phyloP scores from a whole-genome alignment of 1,140 invertebrate species.

The Pogonomyrmex californicus region DNA sequence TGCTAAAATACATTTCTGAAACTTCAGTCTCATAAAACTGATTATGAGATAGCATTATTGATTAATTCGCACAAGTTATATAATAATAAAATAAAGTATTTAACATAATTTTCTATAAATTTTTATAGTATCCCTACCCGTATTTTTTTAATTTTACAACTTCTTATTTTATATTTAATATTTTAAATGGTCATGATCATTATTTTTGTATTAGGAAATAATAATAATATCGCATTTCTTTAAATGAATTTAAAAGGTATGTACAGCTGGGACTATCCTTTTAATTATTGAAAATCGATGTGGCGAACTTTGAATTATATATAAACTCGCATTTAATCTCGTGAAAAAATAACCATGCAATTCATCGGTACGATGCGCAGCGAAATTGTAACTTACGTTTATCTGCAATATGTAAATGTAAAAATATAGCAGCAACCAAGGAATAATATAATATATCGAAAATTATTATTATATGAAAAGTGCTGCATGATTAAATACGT shows the following conservation, averaged over 20 bases:
- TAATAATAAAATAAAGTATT: background rate
- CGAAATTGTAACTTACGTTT: background rate
- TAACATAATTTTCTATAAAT: background rate
- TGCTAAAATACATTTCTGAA: slow-evolving; percentile 35
- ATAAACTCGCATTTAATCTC: slow-evolving; percentile 5
- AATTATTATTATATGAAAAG: background rate
- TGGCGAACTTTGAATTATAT: background rate
- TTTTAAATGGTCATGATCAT: too few species aligned
- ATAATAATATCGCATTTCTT: background rate
- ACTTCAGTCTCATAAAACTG: slow-evolving; percentile 58
- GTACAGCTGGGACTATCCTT: background rate
- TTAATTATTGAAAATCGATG: background rate
- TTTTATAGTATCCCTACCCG: too few species aligned
- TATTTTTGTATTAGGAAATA: too few species aligned
- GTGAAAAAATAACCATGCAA: background rate
- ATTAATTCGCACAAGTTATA: slow-evolving; percentile 44
- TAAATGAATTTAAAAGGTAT: background rate
- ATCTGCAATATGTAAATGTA: background rate
- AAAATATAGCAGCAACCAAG: background rate
- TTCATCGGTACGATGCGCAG: background rate
- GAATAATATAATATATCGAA: background rate
- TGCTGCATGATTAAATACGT: too few species aligned
- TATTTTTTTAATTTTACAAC: too few species aligned
- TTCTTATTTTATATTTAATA: too few species aligned
- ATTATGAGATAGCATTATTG: slow-evolving; percentile 38